Base-by-base conservation (phyloP, 2,797 vertebrate genomes). In the Onychomys leucogaster region DNA sequence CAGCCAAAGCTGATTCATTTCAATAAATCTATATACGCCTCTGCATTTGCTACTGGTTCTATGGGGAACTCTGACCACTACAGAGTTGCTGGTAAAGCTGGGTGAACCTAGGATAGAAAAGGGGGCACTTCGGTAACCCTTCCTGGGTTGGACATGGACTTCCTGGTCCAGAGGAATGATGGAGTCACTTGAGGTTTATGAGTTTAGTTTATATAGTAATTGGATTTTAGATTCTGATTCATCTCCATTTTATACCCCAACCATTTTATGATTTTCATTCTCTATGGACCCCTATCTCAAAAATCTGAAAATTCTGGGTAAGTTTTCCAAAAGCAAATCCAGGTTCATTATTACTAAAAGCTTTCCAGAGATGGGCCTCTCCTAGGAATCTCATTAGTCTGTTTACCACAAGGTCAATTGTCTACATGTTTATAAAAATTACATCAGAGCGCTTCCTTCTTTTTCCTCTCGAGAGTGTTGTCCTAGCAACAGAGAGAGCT, bases 391-490 rank as follows among this genome's bases (percentile, higher is more conserved):
- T 86, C 61, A 67, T 88, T 77, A 89, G 46, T 94, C 91, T 94
- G 19, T 94, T 95, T 89, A 92, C 59, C 76, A 89, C 75, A 75
- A 94, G 55, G 34, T 59, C 94, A n/a, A 61, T 88, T 65, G 80
- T 61, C 27, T 43, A 84, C 90, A 65, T 59, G 16, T 84, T 95
- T 61, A 85, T 85, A 67, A 46, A 91, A 77, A 89, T 93, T 82
- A 94, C 16, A 77, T 65, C 16, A 32, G 87, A 23, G 14, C 16
- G 63, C n/a, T 93, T 86, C 27, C 76, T 89, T 61, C 73, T 55
- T 37, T 90, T 93, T 49, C 43, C 41, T 49, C 59, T 67, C 32
- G 71, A 16, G 61, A 71, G 13, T 81, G 37, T 89, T 85, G 21
- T 43, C 59, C 61, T 59, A 55, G 29, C 84, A 95, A 69, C 27